Base-by-base conservation (phyloP, 1,140 invertebrate genomes). In the Hycleus phaleratus region DNA sequence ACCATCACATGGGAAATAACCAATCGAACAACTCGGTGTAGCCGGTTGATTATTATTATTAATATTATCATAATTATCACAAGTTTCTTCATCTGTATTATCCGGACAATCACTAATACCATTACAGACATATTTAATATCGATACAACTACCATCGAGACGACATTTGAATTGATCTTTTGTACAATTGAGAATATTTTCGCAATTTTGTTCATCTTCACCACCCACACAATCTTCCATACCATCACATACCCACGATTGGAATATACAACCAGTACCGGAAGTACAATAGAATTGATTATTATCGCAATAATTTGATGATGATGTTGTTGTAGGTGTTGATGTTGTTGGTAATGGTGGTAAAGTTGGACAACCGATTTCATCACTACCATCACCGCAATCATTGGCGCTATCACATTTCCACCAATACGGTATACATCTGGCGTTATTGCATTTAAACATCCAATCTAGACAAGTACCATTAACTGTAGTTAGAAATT, bases 371-470 rank as follows among this genome's bases (percentile, higher is more conserved):
- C 69, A 72, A 4, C 68, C 68, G 9, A 63, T 6, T 68, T 94
- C 91, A 67, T 95, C 91, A 0, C 85, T 86, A 38, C 79, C 76
- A 69, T 95, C 91, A 0, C 80, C 82, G 64, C 91, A 95, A 66
- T 93, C 91, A 59, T 85, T 72, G 11, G 78, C 75, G 3, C 71
- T 66, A 62, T 82, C 80, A 60, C 80, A 77, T 73, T 87, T 83
- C 85, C 91, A 93, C 89, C 89, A 86, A 46, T 84, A 83, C 0
- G 91, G 89, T 46, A 95, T 84, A 69, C 93, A 96, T 56, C 85
- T 85, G 9, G 81, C 79, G 65, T 87, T 87, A 8, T 75, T 71
- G 68, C 88, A 91, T 59, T 77, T 78, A 62, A 88, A 85, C 85
- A 89, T 85, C 88, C 84, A 88, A 68, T 82, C 82, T 26, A 83